phyloP scores from a whole-genome alignment of 2,113 vertebrate species.

The Epinephelus fuscoguttatus region DNA sequence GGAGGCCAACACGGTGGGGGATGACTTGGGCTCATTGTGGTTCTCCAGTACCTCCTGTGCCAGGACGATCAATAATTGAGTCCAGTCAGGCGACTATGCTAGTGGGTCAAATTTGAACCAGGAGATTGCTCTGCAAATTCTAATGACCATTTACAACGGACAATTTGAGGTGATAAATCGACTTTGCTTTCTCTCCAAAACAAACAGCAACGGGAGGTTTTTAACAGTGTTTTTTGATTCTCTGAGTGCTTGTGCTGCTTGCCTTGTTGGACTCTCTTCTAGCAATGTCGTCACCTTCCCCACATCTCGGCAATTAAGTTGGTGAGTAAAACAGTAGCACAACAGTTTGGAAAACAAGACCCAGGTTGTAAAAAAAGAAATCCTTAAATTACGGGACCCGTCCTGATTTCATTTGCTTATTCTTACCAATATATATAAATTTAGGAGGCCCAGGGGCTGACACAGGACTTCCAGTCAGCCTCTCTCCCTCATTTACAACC shows the following conservation, averaged over 20 bases:
- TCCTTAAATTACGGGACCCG: neutral
- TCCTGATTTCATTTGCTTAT: conserved; percentile 25
- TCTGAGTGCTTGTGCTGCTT: conserved; percentile 4
- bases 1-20: neutral
- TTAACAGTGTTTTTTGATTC: conserved; percentile 24
- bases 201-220: conserved; percentile 4
- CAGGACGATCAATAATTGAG: neutral
- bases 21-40: neutral
- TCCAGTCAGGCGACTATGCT: neutral
- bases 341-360: conserved; percentile 7
- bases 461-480: conserved; percentile 60
- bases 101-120: neutral
- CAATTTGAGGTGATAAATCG: neutral
- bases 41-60: neutral
- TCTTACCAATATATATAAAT: conserved; percentile 21
- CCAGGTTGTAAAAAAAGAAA: conserved; percentile 18
- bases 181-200: conserved; percentile 17
- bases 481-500: conserved; percentile 53
- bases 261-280: conserved; percentile 13
- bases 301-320: conserved; percentile 23
- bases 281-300: conserved; percentile 41
- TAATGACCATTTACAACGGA: conserved; percentile 18
- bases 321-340: conserved; percentile 43
- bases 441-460: conserved; percentile 20
- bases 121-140: neutral